Conservation (phyloP, 2,888 invertebrate species). For the Cylindroiulus punctatus region DNA sequence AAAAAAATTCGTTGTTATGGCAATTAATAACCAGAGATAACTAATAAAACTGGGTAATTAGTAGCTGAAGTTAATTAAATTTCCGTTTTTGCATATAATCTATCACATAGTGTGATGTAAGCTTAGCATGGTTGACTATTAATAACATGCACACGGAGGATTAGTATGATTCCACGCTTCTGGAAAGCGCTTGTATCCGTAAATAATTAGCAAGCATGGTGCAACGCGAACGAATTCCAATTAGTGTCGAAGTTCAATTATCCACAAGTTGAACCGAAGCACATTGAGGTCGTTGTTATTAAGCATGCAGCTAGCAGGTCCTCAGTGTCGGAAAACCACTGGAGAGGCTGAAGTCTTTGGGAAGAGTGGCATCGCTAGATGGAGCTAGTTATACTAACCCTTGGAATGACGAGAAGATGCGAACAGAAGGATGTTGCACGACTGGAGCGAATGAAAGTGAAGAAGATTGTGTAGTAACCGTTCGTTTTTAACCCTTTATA, state of each 20-base stretch:
- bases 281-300: neutral
- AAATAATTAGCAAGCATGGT: constrained; percentile 39
- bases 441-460: constrained; percentile 37
- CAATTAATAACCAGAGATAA: neutral
- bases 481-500: constrained; percentile 7
- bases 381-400: constrained; percentile 44
- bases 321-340: neutral
- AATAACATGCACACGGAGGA: neutral
- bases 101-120: neutral
- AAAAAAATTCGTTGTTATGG: neutral
- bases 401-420: constrained; percentile 24
- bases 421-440: constrained; percentile 28
- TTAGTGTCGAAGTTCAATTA: constrained; percentile 39
- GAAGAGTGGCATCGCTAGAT: neutral
- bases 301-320: neutral
- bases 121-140: neutral
- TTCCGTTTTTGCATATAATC: neutral
- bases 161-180: neutral
- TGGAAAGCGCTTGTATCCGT: constrained; percentile 41
- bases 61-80: neutral
- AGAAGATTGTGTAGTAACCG: constrained; percentile 9
- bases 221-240: constrained; percentile 43
- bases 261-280: constrained; percentile 30
- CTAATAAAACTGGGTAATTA: neutral
- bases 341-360: neutral